These are phyloP conservation scores for Druon quercuslanigerum DNA, from an alignment of 1,140 invertebrate species.

Conservation along the genomic window DNA sequence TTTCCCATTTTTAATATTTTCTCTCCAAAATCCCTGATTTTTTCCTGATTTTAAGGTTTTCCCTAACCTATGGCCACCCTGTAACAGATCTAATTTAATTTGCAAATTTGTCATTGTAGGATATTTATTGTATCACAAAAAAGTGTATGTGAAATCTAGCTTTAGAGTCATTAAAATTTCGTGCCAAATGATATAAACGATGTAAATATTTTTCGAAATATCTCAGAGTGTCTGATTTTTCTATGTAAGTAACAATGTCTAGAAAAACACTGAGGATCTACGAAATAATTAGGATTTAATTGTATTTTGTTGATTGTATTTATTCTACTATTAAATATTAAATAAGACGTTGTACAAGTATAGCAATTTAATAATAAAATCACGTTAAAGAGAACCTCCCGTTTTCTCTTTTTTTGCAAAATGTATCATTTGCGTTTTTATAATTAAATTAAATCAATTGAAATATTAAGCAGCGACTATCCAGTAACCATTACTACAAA, in stretches of 20 bases:
- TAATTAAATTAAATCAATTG: not conserved
- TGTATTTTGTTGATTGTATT: not conserved
- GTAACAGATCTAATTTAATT: no score
- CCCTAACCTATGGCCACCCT: no score
- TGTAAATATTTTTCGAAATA: conserved; percentile 2
- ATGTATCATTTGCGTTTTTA: not conserved
- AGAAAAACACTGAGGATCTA: not conserved
- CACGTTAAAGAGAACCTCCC: not conserved
- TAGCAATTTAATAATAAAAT: conserved; percentile 21
- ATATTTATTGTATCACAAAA: no score
- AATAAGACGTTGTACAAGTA: conserved; percentile 22
- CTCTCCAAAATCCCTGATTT: no score
- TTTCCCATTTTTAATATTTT: no score
- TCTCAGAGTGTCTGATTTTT: conserved; percentile 7
- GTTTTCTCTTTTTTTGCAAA: not conserved
- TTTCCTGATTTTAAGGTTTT: no score
- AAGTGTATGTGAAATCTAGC: not conserved
- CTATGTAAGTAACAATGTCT: conserved; percentile 8
- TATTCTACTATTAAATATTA: conserved; percentile 19
- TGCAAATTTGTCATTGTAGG: no score
- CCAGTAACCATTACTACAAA: not conserved
- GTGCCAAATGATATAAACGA: conserved; percentile 3
- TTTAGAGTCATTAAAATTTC: not conserved
- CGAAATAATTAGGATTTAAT: not conserved
- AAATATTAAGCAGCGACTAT: not conserved